phyloP scores from a whole-genome alignment of 2,113 vertebrate genomes.

The Aegotheles bennettii region DNA sequence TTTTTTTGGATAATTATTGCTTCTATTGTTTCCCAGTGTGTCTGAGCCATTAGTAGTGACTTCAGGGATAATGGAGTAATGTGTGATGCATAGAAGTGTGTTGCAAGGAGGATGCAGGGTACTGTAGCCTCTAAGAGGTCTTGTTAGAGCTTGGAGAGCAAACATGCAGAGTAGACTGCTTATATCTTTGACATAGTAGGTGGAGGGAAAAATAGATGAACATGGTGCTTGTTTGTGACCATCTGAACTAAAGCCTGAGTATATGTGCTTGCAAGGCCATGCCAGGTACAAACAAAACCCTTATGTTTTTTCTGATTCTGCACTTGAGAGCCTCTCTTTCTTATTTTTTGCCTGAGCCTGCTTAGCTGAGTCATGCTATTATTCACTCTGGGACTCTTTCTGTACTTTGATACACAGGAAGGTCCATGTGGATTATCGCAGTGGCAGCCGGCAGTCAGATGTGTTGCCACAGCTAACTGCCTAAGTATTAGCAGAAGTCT shows the following conservation, averaged over 20 bases:
- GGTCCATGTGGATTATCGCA: neutral
- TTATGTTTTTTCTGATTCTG: neutral
- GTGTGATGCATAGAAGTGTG: neutral
- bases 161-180: neutral
- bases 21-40: neutral
- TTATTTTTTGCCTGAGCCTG: neutral
- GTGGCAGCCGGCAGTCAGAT: neutral
- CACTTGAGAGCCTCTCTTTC: neutral
- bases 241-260: neutral
- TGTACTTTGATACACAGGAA: neutral
- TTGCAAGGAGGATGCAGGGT: neutral
- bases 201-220: neutral
- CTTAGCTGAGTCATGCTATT: neutral
- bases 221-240: neutral
- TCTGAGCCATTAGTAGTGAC: neutral
- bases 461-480: neutral
- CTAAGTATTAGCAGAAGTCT: neutral
- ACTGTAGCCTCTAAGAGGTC: neutral
- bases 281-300: neutral
- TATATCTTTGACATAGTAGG: neutral
- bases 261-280: neutral
- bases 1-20: fast-evolving
- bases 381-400: neutral
- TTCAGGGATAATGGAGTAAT: neutral
- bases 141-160: neutral